Base-by-base conservation (phyloP, 2,113 vertebrate genomes). In the Cynopterus brachyotis region DNA sequence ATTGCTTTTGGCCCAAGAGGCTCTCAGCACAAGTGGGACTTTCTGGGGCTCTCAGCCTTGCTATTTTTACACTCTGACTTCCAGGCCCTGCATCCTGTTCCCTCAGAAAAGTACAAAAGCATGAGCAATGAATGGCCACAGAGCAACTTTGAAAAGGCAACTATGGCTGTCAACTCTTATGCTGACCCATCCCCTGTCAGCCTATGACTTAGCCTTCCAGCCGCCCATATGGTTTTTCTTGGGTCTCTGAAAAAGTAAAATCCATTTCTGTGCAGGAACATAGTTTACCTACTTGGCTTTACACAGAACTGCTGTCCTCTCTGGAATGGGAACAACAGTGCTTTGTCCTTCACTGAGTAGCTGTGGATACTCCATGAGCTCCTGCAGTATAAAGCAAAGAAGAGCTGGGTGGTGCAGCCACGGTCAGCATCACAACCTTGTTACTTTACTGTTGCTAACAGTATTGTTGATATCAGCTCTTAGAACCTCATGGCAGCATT, bases 51-150 rank as follows among this genome's bases (percentile, higher is more conserved):
- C 66, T 90, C 70, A 30, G 92, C 67, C 59, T 76, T 73, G 84
- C 96, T 97, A 55, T 97, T 96, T 97, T 96, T 97, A 88, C 35
- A 73, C 57, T 59, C 53, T 22, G 85, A 89, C 95, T 96, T 96
- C 35, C 90, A 90, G 72, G 30, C 90, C 66, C 47, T 94, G 80
- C 70, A 96, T 97, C 94, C 96, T 45, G 57, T 45, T 59, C 28
- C 17, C 57, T 82, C 79, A 32, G 16, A 40, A 82, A 45, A 88
- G 32, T 69, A 70, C 30, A 78, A 45, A 64, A 70, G 28, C 28
- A 28, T 26, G 50, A 62, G 59, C 37, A 55, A 30, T 0, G 8
- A 50, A 47, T n/a, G 76, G 40, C 55, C 9, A 2, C 30, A 40
- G 85, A 67, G 37, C 59, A 6, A 22, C 59, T 86, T 53, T 80